These are phyloP conservation scores for Bubo scandiacus DNA, from an alignment of 2,113 vertebrate species.

Conservation along the genomic window DNA sequence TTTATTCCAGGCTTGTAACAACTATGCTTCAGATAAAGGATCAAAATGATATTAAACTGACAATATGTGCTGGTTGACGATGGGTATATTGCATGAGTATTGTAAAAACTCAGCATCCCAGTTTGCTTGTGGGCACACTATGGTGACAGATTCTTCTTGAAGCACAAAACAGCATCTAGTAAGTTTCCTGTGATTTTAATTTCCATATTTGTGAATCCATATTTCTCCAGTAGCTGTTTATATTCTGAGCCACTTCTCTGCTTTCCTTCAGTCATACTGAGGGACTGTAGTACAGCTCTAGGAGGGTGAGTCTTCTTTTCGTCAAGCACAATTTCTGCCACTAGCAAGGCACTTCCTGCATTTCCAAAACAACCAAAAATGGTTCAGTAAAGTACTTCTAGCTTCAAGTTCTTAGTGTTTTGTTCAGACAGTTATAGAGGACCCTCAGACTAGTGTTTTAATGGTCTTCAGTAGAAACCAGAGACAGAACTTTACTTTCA, in stretches of 20 bases:
- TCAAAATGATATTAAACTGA: not conserved
- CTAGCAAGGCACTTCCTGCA: conserved; percentile 82
- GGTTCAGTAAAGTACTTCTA: not conserved
- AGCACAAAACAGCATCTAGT: conserved; percentile 80
- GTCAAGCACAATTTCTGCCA: conserved; percentile 86
- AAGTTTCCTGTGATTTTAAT: conserved; percentile 78
- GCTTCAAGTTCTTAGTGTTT: not conserved
- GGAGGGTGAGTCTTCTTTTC: conserved; percentile 73
- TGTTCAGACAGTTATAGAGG: not conserved
- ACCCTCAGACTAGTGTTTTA: not conserved
- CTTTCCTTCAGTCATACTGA: conserved; percentile 83
- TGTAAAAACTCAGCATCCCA: not conserved
- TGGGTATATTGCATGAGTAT: not conserved
- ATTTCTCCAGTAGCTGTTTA: conserved; percentile 75
- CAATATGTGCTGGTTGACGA: not conserved
- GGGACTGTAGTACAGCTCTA: conserved; percentile 82
- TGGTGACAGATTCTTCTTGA: conserved; percentile 56
- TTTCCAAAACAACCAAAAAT: conserved; percentile 52
- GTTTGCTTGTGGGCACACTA: not conserved
- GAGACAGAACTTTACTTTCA: not conserved
- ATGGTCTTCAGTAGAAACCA: not conserved
- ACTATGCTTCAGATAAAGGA: not conserved
- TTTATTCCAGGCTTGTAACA: not conserved
- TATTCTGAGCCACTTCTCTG: conserved; percentile 84
- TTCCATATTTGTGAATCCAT: conserved; percentile 73